A percentile compares a stretch with the other conserved stretches of the same genome.
Evolutionary conservation across 1,140 invertebrate species (phyloP).

Genomic region (Lerema accius): DNA sequence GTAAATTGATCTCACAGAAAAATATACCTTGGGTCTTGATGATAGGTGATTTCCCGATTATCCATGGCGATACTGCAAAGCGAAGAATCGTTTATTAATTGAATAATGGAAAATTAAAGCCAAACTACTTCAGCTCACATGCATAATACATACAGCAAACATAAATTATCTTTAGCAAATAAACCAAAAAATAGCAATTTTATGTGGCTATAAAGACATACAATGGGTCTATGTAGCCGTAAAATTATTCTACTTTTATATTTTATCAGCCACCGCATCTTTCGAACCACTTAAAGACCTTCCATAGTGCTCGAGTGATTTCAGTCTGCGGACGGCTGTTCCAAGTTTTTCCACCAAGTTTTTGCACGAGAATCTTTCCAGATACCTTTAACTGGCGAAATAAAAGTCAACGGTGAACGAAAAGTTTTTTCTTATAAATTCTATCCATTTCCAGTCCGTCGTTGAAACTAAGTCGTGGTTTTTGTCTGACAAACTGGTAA

Average conservation of each 20-base stretch:
- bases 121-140: too few species aligned
- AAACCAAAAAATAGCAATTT: too few species aligned
- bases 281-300: constrained; percentile 3
- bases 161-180: too few species aligned
- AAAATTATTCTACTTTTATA: background rate
- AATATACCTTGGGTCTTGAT: too few species aligned
- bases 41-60: too few species aligned
- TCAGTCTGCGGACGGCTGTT: constrained; percentile 21
- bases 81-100: too few species aligned
- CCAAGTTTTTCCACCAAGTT: constrained; percentile 16
- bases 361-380: constrained; percentile 10
- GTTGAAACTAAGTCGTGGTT: background rate
- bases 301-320: constrained; percentile 23
- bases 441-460: background rate
- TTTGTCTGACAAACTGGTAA: background rate
- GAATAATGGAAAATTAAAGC: too few species aligned
- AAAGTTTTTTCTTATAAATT: constrained; percentile 21
- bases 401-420: constrained; percentile 3
- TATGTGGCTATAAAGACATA: background rate
- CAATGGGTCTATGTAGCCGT: background rate
- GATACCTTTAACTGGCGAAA: constrained; percentile 16
- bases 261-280: background rate
- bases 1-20: background rate
- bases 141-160: too few species aligned
- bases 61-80: too few species aligned